Evolutionary conservation across 1,140 invertebrate species (phyloP), one percentile per base, ranked within the genome.

Genomic region (Cylas formicarius): DNA sequence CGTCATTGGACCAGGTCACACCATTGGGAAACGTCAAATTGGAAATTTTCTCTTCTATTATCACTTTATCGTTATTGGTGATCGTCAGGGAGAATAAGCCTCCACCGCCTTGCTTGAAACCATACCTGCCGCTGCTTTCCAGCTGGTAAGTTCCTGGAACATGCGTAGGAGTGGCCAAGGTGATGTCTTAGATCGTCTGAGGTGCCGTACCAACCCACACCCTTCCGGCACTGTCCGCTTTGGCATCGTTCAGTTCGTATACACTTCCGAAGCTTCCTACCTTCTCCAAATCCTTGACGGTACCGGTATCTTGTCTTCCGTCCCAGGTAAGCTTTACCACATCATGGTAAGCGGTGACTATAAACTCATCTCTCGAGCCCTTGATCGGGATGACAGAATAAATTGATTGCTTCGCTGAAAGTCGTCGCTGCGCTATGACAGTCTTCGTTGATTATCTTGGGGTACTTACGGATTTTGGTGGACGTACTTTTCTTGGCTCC

Each of bases 211-310:
- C 85, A 39, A 75, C 72, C 76, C 82, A 89, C 2, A 91, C 65
- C 24, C 85, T 68, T 20, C 89, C 89, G 6, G 57, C 63, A 0
- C 76, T 71, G 63, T 93, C 89, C 46, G 80, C 81, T 67, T 92
- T 93, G 11, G 78, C 89, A 63, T 92, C 88, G 56, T 92, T 92
- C 48, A 86, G 77, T 50, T 85, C 71, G 53, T 81, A 87, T 2
- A 62, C 65, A 0, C 61, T 53, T 16, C 45, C 40, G 6, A 33
- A n/a, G 10, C 39, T 20, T 10, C 45, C 48, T n/a, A 50, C 35
- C n/a, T 10, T 18, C 6, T 38, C n/a, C 8, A 50, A 16, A 32
- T 49, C 35, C 1, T 36, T 21, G 6, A 43, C 3, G 5, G 10
- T 37, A 2, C 22, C 33, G n/a, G 24, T 35, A 26, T 42, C 37